Evolutionary conservation across 2,113 vertebrate species (phyloP).

Genomic region (Mesoclemmys tuberculata): DNA sequence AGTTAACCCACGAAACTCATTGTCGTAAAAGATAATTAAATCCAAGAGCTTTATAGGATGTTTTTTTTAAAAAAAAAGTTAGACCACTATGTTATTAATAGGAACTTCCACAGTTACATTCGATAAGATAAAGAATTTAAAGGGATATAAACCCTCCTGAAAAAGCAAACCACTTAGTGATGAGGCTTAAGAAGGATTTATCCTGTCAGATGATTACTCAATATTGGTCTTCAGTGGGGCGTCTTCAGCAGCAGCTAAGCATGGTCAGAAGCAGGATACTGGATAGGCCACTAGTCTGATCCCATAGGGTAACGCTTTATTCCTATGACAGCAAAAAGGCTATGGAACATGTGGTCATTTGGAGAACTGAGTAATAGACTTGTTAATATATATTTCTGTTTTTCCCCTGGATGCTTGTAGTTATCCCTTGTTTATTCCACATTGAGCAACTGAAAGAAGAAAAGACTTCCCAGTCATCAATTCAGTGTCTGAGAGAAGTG

Average conservation of each 20-base stretch:
- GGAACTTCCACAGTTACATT: background rate
- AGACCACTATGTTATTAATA: background rate
- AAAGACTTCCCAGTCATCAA: background rate
- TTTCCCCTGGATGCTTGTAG: background rate
- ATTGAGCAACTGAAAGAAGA: background rate
- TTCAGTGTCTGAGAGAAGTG: slow-evolving; percentile 10
- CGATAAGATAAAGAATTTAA: background rate
- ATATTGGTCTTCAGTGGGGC: background rate
- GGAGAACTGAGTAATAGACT: background rate
- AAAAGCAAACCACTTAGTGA: background rate
- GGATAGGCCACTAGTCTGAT: background rate
- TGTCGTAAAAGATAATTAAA: slow-evolving; percentile 31
- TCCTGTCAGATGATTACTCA: background rate
- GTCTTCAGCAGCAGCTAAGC: background rate
- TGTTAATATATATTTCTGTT: background rate
- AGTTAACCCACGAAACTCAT: slow-evolving; percentile 32
- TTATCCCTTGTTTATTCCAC: slow-evolving; percentile 15
- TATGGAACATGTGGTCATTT: background rate
- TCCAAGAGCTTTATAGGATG: background rate
- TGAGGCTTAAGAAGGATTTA: accelerated
- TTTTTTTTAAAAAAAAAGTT: background rate
- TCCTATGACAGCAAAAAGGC: background rate
- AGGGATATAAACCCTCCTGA: background rate
- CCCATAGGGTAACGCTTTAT: background rate
- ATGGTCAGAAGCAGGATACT: background rate